These are phyloP conservation scores for Campoletis sonorensis DNA, from an alignment of 1,140 invertebrate species.

Conservation along the genomic window DNA sequence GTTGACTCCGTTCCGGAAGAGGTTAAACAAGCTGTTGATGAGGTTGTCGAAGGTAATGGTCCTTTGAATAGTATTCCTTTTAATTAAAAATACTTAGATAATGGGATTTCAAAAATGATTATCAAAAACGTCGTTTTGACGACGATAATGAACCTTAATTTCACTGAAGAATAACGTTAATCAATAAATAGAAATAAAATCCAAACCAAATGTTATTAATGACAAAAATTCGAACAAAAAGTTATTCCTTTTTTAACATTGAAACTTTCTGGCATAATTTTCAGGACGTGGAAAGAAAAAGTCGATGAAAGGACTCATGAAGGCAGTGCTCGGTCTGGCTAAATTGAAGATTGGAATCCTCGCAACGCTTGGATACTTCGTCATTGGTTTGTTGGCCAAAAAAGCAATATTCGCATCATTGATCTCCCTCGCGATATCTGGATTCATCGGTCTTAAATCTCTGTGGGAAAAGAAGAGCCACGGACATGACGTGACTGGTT, in stretches of 20 bases:
- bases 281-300: conserved; percentile 81
- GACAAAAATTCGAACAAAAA: neutral
- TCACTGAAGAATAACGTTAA: neutral
- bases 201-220: no score
- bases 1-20: conserved; percentile 74
- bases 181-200: conserved; percentile 15
- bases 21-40: conserved; percentile 77
- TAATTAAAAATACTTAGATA: no score
- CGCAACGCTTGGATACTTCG: conserved; percentile 78
- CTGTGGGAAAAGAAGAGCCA: conserved; percentile 71
- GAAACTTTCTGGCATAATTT: conserved; percentile 36
- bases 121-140: no score
- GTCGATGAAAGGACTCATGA: conserved; percentile 77
- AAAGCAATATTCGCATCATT: conserved; percentile 81
- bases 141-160: no score
- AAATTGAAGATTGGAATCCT: conserved; percentile 80
- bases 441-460: conserved; percentile 78
- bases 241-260: neutral
- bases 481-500: conserved; percentile 64
- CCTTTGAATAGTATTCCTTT: neutral
- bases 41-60: conserved; percentile 79
- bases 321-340: conserved; percentile 79
- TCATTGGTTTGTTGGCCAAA: conserved; percentile 81
- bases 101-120: no score
- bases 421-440: conserved; percentile 80